Evolutionary conservation across 30 jellyfish, hydroid and myxozoan species (phyloP).

Genomic region (Cassiopea andromeda): DNA sequence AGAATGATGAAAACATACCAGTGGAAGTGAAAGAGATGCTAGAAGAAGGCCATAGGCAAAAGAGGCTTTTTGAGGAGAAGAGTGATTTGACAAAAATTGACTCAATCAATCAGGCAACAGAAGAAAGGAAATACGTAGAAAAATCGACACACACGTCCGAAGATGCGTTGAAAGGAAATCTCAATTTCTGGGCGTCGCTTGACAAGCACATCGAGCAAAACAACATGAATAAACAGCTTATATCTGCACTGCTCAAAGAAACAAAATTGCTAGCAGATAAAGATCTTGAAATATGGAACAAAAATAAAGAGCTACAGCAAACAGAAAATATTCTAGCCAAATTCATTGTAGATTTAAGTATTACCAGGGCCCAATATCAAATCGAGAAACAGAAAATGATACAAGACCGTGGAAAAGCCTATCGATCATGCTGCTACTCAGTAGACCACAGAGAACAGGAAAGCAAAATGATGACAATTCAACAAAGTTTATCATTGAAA

Average conservation of each 20-base stretch:
- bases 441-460: not conserved
- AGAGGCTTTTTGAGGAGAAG: slow-evolving; percentile 1
- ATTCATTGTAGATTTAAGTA: slow-evolving; percentile 3
- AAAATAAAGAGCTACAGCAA: slow-evolving; percentile 16
- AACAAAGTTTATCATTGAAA: not conserved
- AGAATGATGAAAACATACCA: slow-evolving; percentile 12
- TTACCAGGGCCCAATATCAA: not conserved
- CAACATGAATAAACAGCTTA: not conserved
- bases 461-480: not conserved
- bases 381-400: not conserved
- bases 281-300: slow-evolving; percentile 27
- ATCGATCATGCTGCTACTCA: not conserved
- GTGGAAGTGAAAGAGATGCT: slow-evolving; percentile 17
- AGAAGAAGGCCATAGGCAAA: not conserved
- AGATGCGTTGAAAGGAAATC: not conserved
- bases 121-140: not conserved
- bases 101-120: not conserved
- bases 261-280: slow-evolving; percentile 5
- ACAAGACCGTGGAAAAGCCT: not conserved
- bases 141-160: not conserved
- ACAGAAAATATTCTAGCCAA: slow-evolving; percentile 14
- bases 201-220: slow-evolving; percentile 1
- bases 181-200: not conserved
- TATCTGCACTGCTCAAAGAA: not conserved
- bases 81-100: not conserved